phyloP scores from a whole-genome alignment of 1,140 invertebrate species.

The Ips nitidus region DNA sequence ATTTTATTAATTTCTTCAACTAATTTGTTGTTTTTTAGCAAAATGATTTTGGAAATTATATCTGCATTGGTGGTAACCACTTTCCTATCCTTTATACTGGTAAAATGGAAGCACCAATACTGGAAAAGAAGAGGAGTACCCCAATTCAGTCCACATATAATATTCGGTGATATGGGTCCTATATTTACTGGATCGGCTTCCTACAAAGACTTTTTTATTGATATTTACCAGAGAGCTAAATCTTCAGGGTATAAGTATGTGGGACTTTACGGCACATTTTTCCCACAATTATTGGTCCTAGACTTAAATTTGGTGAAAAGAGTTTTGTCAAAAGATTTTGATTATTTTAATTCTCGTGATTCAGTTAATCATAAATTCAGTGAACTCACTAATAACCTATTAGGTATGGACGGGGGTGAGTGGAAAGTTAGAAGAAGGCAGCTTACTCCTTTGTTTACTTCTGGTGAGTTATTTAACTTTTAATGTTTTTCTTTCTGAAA shows the following conservation, averaged over 20 bases:
- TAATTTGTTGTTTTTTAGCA: too few species aligned
- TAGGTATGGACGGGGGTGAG: slow-evolving; percentile 51
- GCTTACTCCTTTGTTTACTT: slow-evolving; percentile 56
- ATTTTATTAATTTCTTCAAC: too few species aligned
- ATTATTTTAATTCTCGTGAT: slow-evolving; percentile 23
- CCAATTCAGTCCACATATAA: slow-evolving; percentile 13
- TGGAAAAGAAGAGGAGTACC: slow-evolving; percentile 16
- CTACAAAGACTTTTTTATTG: neutral
- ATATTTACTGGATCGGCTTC: neutral
- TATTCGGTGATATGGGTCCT: slow-evolving; percentile 3
- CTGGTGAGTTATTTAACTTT: slow-evolving; percentile 40
- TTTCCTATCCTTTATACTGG: too few species aligned
- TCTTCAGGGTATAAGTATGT: slow-evolving; percentile 4
- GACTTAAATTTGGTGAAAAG: neutral
- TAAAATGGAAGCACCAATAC: slow-evolving; percentile 2
- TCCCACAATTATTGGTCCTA: slow-evolving; percentile 2
- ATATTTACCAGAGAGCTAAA: slow-evolving; percentile 1
- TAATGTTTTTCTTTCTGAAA: neutral
- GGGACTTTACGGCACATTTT: slow-evolving; percentile 9
- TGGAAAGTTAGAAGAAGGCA: slow-evolving; percentile 56
- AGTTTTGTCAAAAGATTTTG: slow-evolving; percentile 28
- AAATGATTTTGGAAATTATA: too few species aligned
- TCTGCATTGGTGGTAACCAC: too few species aligned
- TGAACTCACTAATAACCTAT: slow-evolving; percentile 54
- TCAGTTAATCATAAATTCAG: slow-evolving; percentile 52